Evolutionary conservation across 2,888 invertebrate genomes (phyloP), one percentile per base, ranked within the genome.

Genomic region (Deroplatys truncata): DNA sequence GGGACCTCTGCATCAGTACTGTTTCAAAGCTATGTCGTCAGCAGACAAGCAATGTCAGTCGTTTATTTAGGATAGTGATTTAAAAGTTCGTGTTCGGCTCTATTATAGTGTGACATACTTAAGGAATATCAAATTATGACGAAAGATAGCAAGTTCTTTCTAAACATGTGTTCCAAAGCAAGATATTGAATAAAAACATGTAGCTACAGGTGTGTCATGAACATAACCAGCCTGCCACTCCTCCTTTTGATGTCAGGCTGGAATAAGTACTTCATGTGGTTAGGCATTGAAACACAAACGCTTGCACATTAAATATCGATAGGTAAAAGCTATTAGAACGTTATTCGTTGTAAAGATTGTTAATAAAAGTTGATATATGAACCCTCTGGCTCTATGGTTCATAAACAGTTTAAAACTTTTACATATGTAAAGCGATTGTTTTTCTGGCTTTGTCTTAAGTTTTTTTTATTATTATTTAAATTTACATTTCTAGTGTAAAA

Each of bases 151-250:
- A 25, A 72, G 5, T 0, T 16, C 25, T 72, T 72, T 72, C 20
- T 72, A 72, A 72, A 20, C 9, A 72, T 72, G 3, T 72, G 20
- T 25, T 16, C 20, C 56, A 72, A 1, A 20, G 5, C 1, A 16
- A 4, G 56, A 20, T 72, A 20, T 72, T 25, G 7, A 25, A 7
- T 20, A 20, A 72, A 86, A 56, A 28, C 83, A 16, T 83, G 83
- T 43, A 87, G 83, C 87, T 28, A 87, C 87, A 87, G 87, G 87
- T 87, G 87, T 87, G 83, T 83, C 83, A n/a, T 86, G 86, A 29
- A 87, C 72, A 13, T 87, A n/a, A 87, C 83, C 28, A 87, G 28
- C 35, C 82, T 87, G 87, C 83, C 87, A 43, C 83, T 87, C 87
- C 83, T 83, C 83, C 87, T 87, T 87, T 83, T 87, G 28, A 83